phyloP scores from a whole-genome alignment of 2,113 vertebrate species.

The Fulica atra region DNA sequence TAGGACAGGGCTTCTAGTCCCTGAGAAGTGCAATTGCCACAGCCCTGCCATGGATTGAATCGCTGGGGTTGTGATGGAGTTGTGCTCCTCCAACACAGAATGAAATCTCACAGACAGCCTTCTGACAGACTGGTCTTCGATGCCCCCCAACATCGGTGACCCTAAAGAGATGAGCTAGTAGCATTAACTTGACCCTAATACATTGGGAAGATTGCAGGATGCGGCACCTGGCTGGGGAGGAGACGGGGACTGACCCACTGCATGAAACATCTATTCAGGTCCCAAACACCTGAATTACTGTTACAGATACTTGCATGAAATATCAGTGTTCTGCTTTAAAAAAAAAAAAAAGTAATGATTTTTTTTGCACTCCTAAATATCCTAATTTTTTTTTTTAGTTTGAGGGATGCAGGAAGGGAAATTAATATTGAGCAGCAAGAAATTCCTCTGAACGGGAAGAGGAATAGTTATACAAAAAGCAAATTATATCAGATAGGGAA shows the following conservation, averaged over 20 bases:
- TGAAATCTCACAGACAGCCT: neutral
- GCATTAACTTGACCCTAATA: neutral
- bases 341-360: neutral
- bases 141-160: neutral
- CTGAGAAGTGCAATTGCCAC: neutral
- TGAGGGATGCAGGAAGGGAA: neutral
- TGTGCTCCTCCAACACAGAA: neutral
- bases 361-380: neutral
- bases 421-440: neutral
- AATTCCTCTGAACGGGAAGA: neutral
- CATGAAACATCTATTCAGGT: neutral
- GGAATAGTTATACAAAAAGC: neutral
- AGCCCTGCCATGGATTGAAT: neutral
- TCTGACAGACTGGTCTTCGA: neutral
- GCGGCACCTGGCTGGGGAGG: fast-evolving
- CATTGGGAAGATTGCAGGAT: neutral
- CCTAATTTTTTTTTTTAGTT: neutral
- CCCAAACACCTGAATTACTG: neutral
- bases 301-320: neutral
- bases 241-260: neutral
- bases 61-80: neutral
- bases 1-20: neutral
- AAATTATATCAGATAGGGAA: neutral
- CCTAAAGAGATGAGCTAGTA: neutral
- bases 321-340: neutral